Conservation (phyloP, 2,797 vertebrate genomes). For the Argyrosomus regius region DNA sequence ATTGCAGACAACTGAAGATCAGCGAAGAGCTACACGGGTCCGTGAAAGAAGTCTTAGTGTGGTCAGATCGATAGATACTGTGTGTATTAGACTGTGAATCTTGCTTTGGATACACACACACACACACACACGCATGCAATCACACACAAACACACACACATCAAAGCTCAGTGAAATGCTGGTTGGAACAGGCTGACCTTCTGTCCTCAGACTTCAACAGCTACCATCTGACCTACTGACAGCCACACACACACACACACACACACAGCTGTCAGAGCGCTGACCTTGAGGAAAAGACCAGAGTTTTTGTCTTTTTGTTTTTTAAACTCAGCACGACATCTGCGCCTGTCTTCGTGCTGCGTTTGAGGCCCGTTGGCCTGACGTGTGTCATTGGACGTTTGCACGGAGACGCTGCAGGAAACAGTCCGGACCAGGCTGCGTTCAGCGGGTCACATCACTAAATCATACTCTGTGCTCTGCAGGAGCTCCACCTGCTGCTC, state of each 20-base stretch:
- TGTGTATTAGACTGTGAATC: too few species aligned
- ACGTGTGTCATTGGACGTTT: slow-evolving; percentile 11
- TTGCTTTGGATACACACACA: not conserved
- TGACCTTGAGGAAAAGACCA: slow-evolving; percentile 29
- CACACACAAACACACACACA: not conserved
- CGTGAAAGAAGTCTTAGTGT: too few species aligned
- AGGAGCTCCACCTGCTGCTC: not conserved
- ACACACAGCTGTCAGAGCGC: slow-evolving; percentile 2
- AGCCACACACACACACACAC: not conserved
- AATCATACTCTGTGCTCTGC: not conserved
- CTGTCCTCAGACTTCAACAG: slow-evolving; percentile 28
- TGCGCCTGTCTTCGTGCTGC: slow-evolving; percentile 12
- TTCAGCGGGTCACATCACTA: slow-evolving; percentile 1
- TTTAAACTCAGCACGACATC: not conserved
- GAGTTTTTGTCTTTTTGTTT: slow-evolving; percentile 14
- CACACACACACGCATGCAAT: too few species aligned
- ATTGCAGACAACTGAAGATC: too few species aligned
- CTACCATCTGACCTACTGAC: slow-evolving; percentile 25
- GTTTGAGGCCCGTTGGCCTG: slow-evolving; percentile 26
- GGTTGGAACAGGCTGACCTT: slow-evolving; percentile 21
- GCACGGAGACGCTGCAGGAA: slow-evolving; percentile 14
- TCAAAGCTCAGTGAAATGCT: slow-evolving; percentile 13
- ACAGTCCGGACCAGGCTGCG: not conserved
- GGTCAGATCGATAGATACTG: too few species aligned
- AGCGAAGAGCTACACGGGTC: too few species aligned